These are phyloP conservation scores for Pemphigus obesinymphae DNA, from an alignment of 1,140 invertebrate genomes.

Conservation along the genomic window DNA sequence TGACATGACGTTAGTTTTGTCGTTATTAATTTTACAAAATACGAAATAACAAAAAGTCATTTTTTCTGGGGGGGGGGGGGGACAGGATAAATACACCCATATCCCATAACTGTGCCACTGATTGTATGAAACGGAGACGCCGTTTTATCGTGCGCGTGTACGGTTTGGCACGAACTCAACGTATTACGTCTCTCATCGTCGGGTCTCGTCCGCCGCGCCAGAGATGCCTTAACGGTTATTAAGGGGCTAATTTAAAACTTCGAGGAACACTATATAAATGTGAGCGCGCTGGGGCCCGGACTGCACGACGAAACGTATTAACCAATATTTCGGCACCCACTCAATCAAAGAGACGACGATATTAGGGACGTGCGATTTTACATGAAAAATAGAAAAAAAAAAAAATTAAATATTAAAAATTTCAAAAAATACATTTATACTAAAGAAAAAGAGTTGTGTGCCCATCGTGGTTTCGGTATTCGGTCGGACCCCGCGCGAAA, in stretches of 20 bases:
- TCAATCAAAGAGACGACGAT: not conserved
- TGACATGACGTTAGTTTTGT: no score
- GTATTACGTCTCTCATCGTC: not conserved
- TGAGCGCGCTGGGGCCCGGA: no score
- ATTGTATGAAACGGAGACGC: not conserved
- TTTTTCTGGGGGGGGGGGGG: no score
- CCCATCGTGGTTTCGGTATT: no score
- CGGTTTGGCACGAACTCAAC: not conserved
- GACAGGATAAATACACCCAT: no score
- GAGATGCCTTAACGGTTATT: not conserved
- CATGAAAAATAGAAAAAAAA: not conserved
- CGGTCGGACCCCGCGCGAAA: no score
- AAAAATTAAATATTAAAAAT: not conserved
- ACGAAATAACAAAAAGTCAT: no score
- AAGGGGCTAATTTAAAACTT: not conserved
- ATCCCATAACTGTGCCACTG: no score
- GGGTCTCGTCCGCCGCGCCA: not conserved
- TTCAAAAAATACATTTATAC: not conserved
- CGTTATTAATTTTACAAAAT: no score
- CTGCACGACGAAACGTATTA: not conserved
- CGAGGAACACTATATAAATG: not conserved
- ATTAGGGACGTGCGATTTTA: no score
- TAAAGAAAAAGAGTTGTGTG: no score
- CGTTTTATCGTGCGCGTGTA: not conserved
- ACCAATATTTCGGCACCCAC: not conserved